Base-by-base conservation (phyloP, 1,140 invertebrate genomes). In the Lanistes nyassanus region DNA sequence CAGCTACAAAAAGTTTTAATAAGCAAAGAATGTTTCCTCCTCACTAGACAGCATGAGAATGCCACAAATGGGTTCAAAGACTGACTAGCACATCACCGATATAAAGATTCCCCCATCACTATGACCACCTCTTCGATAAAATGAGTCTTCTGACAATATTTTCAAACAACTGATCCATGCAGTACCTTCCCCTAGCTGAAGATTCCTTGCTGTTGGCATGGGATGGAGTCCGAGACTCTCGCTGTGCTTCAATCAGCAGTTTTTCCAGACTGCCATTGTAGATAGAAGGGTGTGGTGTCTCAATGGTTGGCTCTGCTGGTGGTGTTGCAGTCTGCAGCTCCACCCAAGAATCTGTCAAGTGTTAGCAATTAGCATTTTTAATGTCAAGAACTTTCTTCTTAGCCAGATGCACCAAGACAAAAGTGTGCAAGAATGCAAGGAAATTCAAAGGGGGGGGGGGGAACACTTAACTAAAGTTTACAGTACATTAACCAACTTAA, bases 191-290 rank as follows among this genome's bases (percentile, higher is more conserved):
- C 60, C 79, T 74, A 60, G 78, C 70, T 11, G 85, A 86, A 29
- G 81, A 82, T 26, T 81, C 79, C 42, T 80, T 82, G 64, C 83
- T 85, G 73, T 80, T 82, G 42, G 79, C 74, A 74, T 81, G 75
- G 4, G 85, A 87, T 21, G 85, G 79, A 69, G 79, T 80, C 7
- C 83, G 55, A 13, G 85, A 87, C 56, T 87, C 85, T 60, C 81
- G 78, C 72, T 87, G 85, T 19, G 85, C 85, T 56, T 87, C 85
- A 16, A 84, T 83, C 26, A 87, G 74, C 62, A 87, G 76, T n/a
- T 84, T 85, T 74, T 87, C 85, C 75, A 87, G 74, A 73, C 80
- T 85, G 23, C 82, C 82, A 75, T 76, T 80, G 60, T 85, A 81
- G 58, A 76, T 74, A 34, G 80, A 81, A 16, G 79, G 69, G 11